Percentiles rank a stretch among this genome's conserved stretches.
These are phyloP conservation scores for Congeria kusceri DNA, from an alignment of 2,888 invertebrate species.

Conservation along the genomic window DNA sequence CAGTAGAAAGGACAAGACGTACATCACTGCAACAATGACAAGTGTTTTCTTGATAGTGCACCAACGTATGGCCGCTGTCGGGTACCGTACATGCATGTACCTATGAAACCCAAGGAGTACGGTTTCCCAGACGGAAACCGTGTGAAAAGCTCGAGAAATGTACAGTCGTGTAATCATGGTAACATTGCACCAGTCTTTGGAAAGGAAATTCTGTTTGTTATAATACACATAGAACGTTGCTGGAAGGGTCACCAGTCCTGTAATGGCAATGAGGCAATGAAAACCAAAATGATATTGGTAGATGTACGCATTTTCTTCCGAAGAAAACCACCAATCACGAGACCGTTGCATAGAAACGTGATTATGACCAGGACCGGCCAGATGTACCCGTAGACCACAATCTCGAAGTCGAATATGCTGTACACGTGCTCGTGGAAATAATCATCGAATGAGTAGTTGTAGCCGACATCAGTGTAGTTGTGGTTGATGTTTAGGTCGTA, in stretches of 20 bases:
- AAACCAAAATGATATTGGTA: slow-evolving; percentile 29
- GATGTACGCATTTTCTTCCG: slow-evolving; percentile 43
- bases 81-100: slow-evolving; percentile 59
- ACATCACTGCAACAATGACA: slow-evolving; percentile 47
- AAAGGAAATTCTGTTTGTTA: slow-evolving; percentile 19
- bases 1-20: slow-evolving; percentile 53
- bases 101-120: slow-evolving; percentile 58
- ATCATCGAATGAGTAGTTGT: neutral
- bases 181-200: slow-evolving; percentile 54
- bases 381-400: slow-evolving; percentile 55
- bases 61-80: slow-evolving; percentile 44
- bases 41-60: slow-evolving; percentile 57
- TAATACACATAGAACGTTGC: slow-evolving; percentile 46
- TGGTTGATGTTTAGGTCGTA: no score
- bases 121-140: slow-evolving; percentile 70
- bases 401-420: slow-evolving; percentile 56
- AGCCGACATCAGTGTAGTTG: no score
- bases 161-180: slow-evolving; percentile 48
- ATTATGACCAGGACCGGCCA: slow-evolving; percentile 56
- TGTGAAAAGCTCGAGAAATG: slow-evolving; percentile 64
- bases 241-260: slow-evolving; percentile 55
- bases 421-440: slow-evolving; percentile 12
- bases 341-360: slow-evolving; percentile 43
- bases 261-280: slow-evolving; percentile 53
- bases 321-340: slow-evolving; percentile 50